These are phyloP conservation scores for Cremastinae sp. DNA, from an alignment of 2,888 invertebrate genomes.

Conservation along the genomic window DNA sequence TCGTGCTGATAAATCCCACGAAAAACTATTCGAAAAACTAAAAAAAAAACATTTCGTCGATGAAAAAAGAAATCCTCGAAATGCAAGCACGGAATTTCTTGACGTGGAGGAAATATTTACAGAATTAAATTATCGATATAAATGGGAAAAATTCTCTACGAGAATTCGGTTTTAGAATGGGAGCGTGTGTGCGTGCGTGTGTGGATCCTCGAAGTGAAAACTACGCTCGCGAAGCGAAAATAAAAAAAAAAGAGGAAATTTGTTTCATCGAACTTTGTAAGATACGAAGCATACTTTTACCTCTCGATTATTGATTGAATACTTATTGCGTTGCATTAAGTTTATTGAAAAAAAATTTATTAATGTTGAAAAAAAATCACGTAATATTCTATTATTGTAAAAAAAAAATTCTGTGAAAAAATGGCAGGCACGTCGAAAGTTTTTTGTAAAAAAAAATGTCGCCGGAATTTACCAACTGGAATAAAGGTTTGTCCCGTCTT, in stretches of 20 bases:
- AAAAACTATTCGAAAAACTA: slow-evolving; percentile 27
- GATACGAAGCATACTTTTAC: slow-evolving; percentile 32
- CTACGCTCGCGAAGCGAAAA: background rate
- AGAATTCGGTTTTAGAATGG: too few relatives aligned
- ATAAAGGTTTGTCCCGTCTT: too few relatives aligned
- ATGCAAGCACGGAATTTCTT: too few relatives aligned
- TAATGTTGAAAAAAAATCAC: slow-evolving; percentile 54
- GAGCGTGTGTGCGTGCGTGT: too few relatives aligned
- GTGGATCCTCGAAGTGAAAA: slow-evolving; percentile 6
- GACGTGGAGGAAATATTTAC: background rate
- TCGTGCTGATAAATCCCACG: slow-evolving; percentile 52
- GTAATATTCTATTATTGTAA: slow-evolving; percentile 21
- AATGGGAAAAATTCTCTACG: background rate
- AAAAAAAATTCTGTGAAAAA: background rate
- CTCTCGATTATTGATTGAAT: slow-evolving; percentile 38
- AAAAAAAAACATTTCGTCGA: too few relatives aligned
- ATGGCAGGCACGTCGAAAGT: too few relatives aligned
- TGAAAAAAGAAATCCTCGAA: too few relatives aligned
- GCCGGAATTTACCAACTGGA: too few relatives aligned
- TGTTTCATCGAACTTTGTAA: slow-evolving; percentile 31
- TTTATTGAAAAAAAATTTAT: slow-evolving; percentile 63
- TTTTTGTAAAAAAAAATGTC: too few relatives aligned
- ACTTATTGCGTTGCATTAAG: slow-evolving; percentile 62
- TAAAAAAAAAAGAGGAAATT: background rate
- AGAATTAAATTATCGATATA: slow-evolving; percentile 21